Base-by-base conservation (phyloP, 2,113 vertebrate genomes). In the Mesembrinibis cayennensis region DNA sequence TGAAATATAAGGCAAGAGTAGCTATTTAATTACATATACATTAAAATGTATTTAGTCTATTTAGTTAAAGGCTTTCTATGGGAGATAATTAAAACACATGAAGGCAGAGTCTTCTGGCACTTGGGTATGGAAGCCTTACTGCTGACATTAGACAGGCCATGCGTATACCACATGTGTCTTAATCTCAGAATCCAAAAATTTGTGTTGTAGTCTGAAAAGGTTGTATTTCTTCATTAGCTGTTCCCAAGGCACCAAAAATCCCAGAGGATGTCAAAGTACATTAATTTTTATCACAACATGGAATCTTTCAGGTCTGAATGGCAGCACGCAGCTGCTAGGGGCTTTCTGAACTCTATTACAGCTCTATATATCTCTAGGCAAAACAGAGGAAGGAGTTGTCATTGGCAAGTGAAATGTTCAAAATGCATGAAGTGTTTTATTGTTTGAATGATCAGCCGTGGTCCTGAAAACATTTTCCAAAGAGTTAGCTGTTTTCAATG, bases 281-380 rank as follows among this genome's bases (percentile, higher is more conserved):
- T 99, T 99, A 99, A 98, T 99, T 99, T 99, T 99, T 98, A 99
- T 99, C 98, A 98, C 98, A 98, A 98, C 98, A 98, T 96, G 98
- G 98, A 98, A 98, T 98, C 98, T 99, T 98, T 98, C 98, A 98
- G 98, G 98, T 99, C 98, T 99, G 99, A 99, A 98, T 99, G 98
- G 99, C 99, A 99, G 98, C 98, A 96, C 96, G 96, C 98, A 98
- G 99, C 99, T 99, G 99, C 98, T 98, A 95, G 96, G 97, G 96
- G 97, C 98, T 98, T 97, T 98, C 97, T 98, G 98, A 99, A 98
- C 98, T 98, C 96, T 97, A 92, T 98, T 97, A 93, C 96, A 98
- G 98, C 98, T 98, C 98, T 98, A 92, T 98, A 98, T 98, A 98
- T 99, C 98, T 98, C 97, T 95, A 94, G 97, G 98, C 92, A 95